phyloP scores from a whole-genome alignment of 2,797 vertebrate species.

The Myripristis murdjan region DNA sequence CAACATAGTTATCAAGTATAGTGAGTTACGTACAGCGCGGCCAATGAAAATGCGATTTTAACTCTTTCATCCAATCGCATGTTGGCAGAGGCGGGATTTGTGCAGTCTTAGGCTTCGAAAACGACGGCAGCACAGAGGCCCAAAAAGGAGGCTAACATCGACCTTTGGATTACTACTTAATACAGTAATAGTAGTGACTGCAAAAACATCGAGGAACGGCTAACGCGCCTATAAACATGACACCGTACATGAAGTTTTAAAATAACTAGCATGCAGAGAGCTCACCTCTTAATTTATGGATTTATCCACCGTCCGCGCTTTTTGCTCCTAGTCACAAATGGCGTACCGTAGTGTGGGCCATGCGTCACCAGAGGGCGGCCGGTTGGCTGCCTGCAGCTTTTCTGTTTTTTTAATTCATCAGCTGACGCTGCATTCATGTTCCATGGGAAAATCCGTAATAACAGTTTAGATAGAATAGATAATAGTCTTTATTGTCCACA shows the following conservation, averaged over 20 bases:
- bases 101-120: constrained; percentile 71
- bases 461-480: too few relatives aligned
- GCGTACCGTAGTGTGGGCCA: constrained; percentile 91
- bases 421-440: constrained; percentile 46
- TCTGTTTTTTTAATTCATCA: constrained; percentile 9
- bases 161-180: constrained; percentile 54
- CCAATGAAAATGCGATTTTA: constrained; percentile 62
- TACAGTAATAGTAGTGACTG: constrained; percentile 11
- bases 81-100: constrained; percentile 56
- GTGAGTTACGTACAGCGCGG: constrained; percentile 26
- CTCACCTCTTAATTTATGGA: constrained; percentile 80
- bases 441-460: background rate
- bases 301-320: constrained; percentile 88
- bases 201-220: constrained; percentile 13
- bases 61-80: constrained; percentile 65
- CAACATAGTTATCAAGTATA: constrained; percentile 49
- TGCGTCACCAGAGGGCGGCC: constrained; percentile 74
- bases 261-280: too few relatives aligned
- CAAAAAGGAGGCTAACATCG: constrained; percentile 91
- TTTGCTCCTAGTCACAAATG: constrained; percentile 92
- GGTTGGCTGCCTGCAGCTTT: background rate
- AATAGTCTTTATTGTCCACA: too few relatives aligned
- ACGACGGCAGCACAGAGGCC: constrained; percentile 95
- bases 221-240: background rate
- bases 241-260: background rate